A percentile compares a stretch with the other conserved stretches of the same genome.
phyloP scores from a whole-genome alignment of 2,113 vertebrate genomes.

The Leucopsar rothschildi region DNA sequence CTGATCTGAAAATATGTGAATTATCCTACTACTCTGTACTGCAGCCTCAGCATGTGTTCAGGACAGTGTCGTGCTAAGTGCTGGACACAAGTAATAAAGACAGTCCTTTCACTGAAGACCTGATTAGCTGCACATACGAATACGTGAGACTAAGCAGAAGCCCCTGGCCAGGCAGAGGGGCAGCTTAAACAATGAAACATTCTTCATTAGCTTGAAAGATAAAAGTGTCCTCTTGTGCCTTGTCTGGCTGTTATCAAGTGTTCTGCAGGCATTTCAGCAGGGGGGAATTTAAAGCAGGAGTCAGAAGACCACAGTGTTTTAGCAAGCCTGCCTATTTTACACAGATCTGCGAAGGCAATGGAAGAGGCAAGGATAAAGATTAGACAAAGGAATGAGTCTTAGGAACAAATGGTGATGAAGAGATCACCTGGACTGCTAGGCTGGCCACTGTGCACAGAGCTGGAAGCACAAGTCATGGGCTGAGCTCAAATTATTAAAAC shows the following conservation, averaged over 20 bases:
- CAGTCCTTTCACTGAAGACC: not conserved
- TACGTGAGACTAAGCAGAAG: conserved; percentile 24
- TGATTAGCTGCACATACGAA: not conserved
- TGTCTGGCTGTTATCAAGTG: not conserved
- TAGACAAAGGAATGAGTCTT: not conserved
- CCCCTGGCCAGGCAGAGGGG: not conserved
- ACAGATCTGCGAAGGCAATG: not conserved
- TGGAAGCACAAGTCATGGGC: not conserved
- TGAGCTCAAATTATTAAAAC: not conserved
- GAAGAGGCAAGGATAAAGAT: not conserved
- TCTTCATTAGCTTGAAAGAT: conserved; percentile 29
- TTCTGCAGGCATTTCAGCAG: conserved; percentile 20
- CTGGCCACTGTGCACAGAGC: not conserved
- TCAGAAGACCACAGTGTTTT: not conserved
- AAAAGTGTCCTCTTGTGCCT: not conserved
- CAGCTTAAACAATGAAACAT: conserved; percentile 18
- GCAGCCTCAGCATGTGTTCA: not conserved
- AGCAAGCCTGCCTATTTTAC: not conserved
- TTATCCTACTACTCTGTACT: not conserved
- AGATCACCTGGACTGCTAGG: not conserved
- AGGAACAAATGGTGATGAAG: not conserved
- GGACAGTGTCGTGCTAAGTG: not conserved
- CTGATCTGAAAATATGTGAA: conserved; percentile 5
- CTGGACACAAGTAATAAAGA: conserved; percentile 5
- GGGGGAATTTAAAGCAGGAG: not conserved